A percentile compares a stretch with the other conserved stretches of the same genome.
Conservation (phyloP, 2,888 invertebrate genomes). For the Hyposoter dolosus region DNA sequence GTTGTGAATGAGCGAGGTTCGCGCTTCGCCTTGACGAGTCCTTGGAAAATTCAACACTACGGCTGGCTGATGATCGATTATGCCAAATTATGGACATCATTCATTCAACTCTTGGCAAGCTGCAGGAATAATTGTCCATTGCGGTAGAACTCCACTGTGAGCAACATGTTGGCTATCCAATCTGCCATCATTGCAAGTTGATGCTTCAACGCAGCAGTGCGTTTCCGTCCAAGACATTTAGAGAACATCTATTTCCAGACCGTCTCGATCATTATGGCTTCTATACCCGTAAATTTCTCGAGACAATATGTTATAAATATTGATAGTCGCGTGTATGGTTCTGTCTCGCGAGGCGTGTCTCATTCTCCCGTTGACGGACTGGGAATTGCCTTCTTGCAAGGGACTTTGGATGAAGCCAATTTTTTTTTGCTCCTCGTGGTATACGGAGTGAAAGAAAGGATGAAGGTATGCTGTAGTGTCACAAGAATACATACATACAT, state of each 20-base stretch:
- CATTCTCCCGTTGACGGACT: constrained; percentile 63
- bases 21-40: neutral
- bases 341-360: constrained; percentile 68
- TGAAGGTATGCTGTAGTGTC: constrained; percentile 45
- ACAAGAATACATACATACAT: constrained; percentile 22
- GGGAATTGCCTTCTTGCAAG: constrained; percentile 58
- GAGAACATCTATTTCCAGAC: constrained; percentile 42
- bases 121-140: neutral
- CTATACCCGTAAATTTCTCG: constrained; percentile 77
- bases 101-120: neutral
- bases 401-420: constrained; percentile 52
- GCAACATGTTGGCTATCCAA: neutral
- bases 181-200: constrained; percentile 46
- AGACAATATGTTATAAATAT: constrained; percentile 84
- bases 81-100: neutral
- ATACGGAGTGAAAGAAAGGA: constrained; percentile 57
- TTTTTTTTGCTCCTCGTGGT: constrained; percentile 62
- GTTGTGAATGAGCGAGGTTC: neutral
- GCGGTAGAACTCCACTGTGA: neutral
- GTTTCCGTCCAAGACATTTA: constrained; percentile 49
- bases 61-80: neutral
- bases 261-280: constrained; percentile 67
- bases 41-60: neutral
- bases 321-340: constrained; percentile 76
- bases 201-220: constrained; percentile 14